Evolutionary conservation across 1,140 invertebrate genomes (phyloP).

Genomic region (Teleogryllus occipitalis): DNA sequence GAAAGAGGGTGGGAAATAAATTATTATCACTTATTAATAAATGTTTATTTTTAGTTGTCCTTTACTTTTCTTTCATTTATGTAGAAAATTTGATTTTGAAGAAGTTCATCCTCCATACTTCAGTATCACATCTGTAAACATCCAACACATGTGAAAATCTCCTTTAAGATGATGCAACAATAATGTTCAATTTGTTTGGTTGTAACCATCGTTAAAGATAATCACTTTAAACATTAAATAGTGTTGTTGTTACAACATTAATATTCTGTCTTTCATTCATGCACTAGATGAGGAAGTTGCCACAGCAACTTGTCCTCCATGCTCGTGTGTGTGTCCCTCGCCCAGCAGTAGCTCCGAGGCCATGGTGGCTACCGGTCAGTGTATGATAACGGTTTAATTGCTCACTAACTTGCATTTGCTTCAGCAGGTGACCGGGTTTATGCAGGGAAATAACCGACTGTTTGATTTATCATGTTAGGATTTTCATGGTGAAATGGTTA

Average conservation of each 20-base stretch:
- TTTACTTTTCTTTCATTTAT: too few species aligned
- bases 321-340: slow-evolving; percentile 13
- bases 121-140: too few species aligned
- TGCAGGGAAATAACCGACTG: background rate
- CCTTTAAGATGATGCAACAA: too few species aligned
- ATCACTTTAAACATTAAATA: too few species aligned
- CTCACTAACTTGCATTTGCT: slow-evolving; percentile 6
- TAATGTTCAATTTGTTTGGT: too few species aligned
- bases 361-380: slow-evolving; percentile 12
- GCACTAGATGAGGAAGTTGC: background rate
- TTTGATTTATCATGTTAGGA: background rate
- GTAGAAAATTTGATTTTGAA: too few species aligned
- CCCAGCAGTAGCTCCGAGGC: slow-evolving; percentile 3
- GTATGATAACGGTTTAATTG: background rate
- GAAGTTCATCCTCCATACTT: too few species aligned
- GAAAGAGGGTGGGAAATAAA: too few species aligned
- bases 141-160: too few species aligned
- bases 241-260: background rate
- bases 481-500: background rate
- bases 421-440: slow-evolving; percentile 13
- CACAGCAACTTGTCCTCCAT: slow-evolving; percentile 14
- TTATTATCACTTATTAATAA: too few species aligned
- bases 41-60: too few species aligned
- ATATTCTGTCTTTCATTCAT: background rate
- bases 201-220: too few species aligned